Evolutionary conservation across 2,797 vertebrate species (phyloP).

Genomic region (Semaprochilodus insignis): DNA sequence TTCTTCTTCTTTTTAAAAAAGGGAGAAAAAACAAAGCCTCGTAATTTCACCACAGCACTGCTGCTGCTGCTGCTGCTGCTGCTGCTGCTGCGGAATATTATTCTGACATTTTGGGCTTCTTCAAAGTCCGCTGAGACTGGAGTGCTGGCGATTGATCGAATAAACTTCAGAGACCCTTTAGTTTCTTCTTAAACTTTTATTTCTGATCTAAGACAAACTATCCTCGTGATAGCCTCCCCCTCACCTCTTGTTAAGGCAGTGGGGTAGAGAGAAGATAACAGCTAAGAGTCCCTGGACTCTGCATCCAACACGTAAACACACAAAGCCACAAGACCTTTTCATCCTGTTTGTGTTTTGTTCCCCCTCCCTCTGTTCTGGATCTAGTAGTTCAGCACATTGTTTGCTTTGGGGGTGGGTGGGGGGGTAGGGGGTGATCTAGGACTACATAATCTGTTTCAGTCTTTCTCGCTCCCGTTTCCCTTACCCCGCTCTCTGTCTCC

Average conservation of each 20-base stretch:
- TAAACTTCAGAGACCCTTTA: slow-evolving; percentile 19
- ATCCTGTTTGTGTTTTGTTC: background rate
- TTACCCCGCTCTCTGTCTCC: slow-evolving; percentile 34
- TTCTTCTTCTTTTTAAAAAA: background rate
- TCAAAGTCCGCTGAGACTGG: background rate
- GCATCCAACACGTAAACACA: slow-evolving; percentile 29
- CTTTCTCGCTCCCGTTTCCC: slow-evolving; percentile 57
- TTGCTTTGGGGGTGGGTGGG: too few species aligned
- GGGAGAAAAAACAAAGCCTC: background rate
- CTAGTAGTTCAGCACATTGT: background rate
- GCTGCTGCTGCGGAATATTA: background rate
- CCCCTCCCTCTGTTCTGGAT: background rate
- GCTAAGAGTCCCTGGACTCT: slow-evolving; percentile 15
- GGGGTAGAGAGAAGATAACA: slow-evolving; percentile 40
- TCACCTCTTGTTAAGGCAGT: slow-evolving; percentile 37
- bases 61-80: background rate
- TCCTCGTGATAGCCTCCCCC: slow-evolving; percentile 28
- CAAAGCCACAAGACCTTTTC: background rate
- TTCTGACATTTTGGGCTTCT: slow-evolving; percentile 38
- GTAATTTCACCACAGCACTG: slow-evolving; percentile 7
- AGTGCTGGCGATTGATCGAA: slow-evolving; percentile 31
- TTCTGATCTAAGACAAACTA: slow-evolving; percentile 36
- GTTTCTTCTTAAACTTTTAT: slow-evolving; percentile 35
- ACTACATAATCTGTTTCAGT: slow-evolving; percentile 27
- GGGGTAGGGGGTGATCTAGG: too few species aligned